Percentiles rank a stretch among this genome's conserved stretches.
Evolutionary conservation across 2,113 vertebrate species (phyloP).

Genomic region (Blennius ocellaris): DNA sequence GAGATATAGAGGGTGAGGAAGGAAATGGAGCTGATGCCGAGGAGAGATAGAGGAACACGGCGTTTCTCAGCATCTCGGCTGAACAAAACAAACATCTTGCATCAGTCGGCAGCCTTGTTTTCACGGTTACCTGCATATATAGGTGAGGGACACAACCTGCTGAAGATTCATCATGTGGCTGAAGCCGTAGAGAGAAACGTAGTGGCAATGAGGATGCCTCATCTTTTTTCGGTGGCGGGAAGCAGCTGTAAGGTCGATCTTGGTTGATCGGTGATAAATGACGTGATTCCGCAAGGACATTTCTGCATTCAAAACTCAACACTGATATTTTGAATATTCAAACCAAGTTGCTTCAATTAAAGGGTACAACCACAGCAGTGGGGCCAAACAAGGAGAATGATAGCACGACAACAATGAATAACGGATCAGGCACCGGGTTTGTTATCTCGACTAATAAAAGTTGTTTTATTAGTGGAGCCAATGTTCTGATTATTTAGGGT

Average conservation of each 20-base stretch:
- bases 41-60: background rate
- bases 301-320: background rate
- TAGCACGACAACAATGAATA: no score
- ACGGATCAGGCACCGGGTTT: no score
- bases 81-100: background rate
- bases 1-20: constrained; percentile 19
- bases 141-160: constrained; percentile 9
- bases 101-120: constrained; percentile 5
- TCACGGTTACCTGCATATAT: background rate
- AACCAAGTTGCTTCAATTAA: no score
- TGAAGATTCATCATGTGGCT: constrained; percentile 40
- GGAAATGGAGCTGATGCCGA: constrained; percentile 2
- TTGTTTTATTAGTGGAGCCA: no score
- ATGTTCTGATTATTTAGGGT: no score
- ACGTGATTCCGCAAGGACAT: background rate
- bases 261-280: constrained; percentile 5
- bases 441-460: no score
- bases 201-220: background rate
- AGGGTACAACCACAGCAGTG: no score
- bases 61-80: background rate
- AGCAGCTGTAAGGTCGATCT: background rate
- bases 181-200: constrained; percentile 23
- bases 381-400: no score
- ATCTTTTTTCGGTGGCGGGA: constrained; percentile 33
- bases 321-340: constrained; percentile 1